These are phyloP conservation scores for Camponotus pennsylvanicus DNA, from an alignment of 1,140 invertebrate genomes.

Conservation along the genomic window DNA sequence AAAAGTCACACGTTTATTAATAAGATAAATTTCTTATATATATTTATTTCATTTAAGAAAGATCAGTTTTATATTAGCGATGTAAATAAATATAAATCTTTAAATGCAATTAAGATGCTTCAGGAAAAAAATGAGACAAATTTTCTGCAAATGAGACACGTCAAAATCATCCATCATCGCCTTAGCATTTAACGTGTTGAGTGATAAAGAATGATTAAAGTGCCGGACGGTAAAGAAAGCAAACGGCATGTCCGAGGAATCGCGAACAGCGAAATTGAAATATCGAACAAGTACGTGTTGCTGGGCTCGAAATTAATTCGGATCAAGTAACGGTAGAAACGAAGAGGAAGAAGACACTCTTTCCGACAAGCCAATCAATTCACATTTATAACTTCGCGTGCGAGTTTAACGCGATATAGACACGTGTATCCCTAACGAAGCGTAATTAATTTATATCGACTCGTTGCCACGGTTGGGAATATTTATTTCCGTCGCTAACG, in stretches of 20 bases:
- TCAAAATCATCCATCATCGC: neutral
- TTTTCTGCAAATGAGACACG: neutral
- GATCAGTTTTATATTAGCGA: neutral
- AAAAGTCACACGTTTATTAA: neutral
- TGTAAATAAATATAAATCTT: neutral
- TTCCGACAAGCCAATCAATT: neutral
- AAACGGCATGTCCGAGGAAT: no score
- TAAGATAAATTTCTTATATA: neutral
- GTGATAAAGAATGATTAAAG: conserved; percentile 51
- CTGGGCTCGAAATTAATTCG: conserved; percentile 66
- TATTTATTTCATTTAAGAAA: neutral
- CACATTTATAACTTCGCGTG: conserved; percentile 7
- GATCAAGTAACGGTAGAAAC: conserved; percentile 69
- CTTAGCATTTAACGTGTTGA: neutral
- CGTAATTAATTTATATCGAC: conserved; percentile 70
- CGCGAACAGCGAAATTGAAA: conserved; percentile 63
- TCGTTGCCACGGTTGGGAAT: conserved; percentile 32
- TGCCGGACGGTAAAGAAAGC: conserved; percentile 1
- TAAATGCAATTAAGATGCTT: neutral
- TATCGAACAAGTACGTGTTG: conserved; percentile 51
- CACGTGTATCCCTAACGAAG: conserved; percentile 22
- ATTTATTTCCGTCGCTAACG: conserved; percentile 70
- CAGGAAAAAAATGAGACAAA: neutral
- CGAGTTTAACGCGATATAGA: neutral
- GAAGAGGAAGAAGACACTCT: conserved; percentile 1